Base-by-base conservation (phyloP, 2,113 vertebrate genomes). In the Neolamprologus caudopunctatus region DNA sequence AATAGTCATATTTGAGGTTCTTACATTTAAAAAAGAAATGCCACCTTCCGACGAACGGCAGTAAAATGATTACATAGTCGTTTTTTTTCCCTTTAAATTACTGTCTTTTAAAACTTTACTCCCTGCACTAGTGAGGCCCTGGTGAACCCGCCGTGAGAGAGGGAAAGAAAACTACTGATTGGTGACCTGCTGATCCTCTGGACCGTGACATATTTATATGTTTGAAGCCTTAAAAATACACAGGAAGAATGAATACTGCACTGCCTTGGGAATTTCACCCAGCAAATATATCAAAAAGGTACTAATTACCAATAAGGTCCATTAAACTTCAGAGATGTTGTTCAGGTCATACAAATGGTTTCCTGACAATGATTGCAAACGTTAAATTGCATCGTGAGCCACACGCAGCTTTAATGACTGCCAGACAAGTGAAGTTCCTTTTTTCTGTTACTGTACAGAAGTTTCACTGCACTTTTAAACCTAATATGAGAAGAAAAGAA, bases 261-360 rank as follows among this genome's bases (percentile, higher is more conserved):
- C 53, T 13, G 6, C 21, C 21, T 55, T 3, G 0, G n/a, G 24
- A 8, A 8, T 14, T 57, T 26, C 54, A 57, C 0, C 12, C 24
- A 57, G 54, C 24, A 57, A 26, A 57, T 57, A 57, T 57, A 57
- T 57, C 12, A 57, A 28, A 57, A 57, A 5, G 24, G 7, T 57
- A 57, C 54, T 57, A 57, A 57, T 57, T 57, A 28, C 54, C 54
- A 57, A 57, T 0, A 57, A 28, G 0, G 54, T 57, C 55, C 24
- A 57, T 57, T 28, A 9, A 57, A 57, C 55, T 16, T 28, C 8
- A 28, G 55, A 28, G 7, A 57, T 57, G 24, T 57, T 57, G 54
- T 57, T 57, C 4, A 28, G 55, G 55, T 57, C 55, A 57, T 9
- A 57, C 55, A 57, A 57, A 57, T 57, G 24, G 24, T 57, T 57